A percentile compares a stretch with the other conserved stretches of the same genome.
These are phyloP conservation scores for Plusia festucae DNA, from an alignment of 2,888 invertebrate species.

Conservation along the genomic window DNA sequence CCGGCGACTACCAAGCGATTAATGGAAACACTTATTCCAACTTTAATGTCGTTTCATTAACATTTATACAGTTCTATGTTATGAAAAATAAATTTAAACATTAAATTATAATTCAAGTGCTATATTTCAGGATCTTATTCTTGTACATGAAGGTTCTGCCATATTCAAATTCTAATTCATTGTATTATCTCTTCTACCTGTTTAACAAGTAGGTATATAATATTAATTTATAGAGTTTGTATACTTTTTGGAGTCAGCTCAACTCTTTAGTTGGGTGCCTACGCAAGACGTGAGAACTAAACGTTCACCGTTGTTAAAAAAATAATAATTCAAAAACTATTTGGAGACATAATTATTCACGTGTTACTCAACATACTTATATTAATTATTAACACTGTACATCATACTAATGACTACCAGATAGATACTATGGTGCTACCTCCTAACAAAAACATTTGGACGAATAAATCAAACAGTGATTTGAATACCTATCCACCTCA, in stretches of 20 bases:
- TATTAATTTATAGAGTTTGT: too few species aligned
- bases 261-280: too few species aligned
- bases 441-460: slow-evolving; percentile 50
- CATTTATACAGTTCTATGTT: slow-evolving; percentile 31
- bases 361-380: too few species aligned
- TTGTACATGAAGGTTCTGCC: too few species aligned
- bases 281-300: too few species aligned
- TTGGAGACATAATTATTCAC: too few species aligned
- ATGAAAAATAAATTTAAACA: slow-evolving; percentile 11
- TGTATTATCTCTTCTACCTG: background rate
- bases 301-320: too few species aligned
- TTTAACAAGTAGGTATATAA: background rate
- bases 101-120: background rate
- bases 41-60: slow-evolving; percentile 66
- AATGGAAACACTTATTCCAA: slow-evolving; percentile 75
- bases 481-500: slow-evolving; percentile 62
- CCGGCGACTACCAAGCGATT: slow-evolving; percentile 68
- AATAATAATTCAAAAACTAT: too few species aligned
- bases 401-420: background rate
- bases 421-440: slow-evolving; percentile 22
- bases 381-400: background rate
- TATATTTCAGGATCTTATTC: background rate
- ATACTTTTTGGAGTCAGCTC: too few species aligned
- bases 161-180: background rate
- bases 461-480: slow-evolving; percentile 59